phyloP scores from a whole-genome alignment of 2,113 vertebrate species.

The Actenoides hombroni region DNA sequence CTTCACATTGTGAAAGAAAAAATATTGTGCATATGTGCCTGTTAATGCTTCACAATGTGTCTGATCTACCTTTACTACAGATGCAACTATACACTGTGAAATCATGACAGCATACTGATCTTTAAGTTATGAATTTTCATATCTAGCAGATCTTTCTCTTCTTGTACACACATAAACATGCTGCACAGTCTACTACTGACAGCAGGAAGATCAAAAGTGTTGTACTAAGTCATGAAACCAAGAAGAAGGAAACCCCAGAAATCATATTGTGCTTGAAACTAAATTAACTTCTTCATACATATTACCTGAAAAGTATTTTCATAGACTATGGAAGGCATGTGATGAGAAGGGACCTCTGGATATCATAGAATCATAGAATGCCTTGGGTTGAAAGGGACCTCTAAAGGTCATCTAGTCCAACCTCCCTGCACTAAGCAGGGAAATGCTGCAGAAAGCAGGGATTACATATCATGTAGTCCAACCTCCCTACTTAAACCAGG shows the following conservation, averaged over 20 bases:
- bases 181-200: background rate
- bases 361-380: too few relatives aligned
- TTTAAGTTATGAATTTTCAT: background rate
- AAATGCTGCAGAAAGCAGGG: too few relatives aligned
- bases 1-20: background rate
- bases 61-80: background rate
- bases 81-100: background rate
- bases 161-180: background rate
- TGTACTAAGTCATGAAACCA: background rate
- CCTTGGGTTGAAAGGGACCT: too few relatives aligned
- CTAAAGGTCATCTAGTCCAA: too few relatives aligned
- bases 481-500: background rate
- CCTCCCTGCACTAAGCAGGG: too few relatives aligned
- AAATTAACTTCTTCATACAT: background rate
- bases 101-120: background rate
- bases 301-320: background rate
- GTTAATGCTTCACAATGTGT: background rate
- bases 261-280: background rate
- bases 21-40: background rate
- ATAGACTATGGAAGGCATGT: background rate
- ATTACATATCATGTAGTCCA: background rate
- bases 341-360: background rate
- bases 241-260: background rate
- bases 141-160: background rate
- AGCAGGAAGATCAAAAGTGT: background rate